Evolutionary conservation across 2,888 invertebrate genomes (phyloP), one percentile per base, ranked within the genome.

Genomic region (Lasioglossum calceatum): DNA sequence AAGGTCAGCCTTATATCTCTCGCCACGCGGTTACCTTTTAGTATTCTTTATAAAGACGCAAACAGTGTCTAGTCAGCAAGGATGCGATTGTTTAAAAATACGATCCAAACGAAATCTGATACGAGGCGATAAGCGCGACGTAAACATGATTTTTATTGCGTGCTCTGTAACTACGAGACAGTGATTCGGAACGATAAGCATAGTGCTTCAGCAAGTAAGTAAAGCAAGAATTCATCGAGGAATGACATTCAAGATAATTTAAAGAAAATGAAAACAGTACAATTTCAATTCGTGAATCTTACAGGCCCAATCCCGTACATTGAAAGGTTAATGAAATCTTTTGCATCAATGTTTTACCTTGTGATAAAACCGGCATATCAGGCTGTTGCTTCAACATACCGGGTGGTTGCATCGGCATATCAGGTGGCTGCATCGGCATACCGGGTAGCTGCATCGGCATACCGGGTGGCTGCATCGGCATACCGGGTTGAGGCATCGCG

Each of bases 281-380:
- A 58, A 58, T 58, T n/a, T 58, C 12, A 12, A n/a, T 58, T 12
- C n/a, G 58, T 58, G 58, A 12, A n/a, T 58, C 58, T 10, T 8
- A 8, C 23, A 4, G n/a, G 4, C 4, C 58, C 23, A 23, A 23
- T 23, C 8, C 23, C 23, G 54, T 23, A 27, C 27, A 27, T 0
- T 12, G 27, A 12, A 61, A 61, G 4, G 4, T 64, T 32, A 4
- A 7, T 64, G 0, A 32, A 27, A 32, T 32, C 12, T 32, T 32
- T 67, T 67, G 8, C 16, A 36, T 32, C 7, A 61, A 42, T 27
- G 75, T 47, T 54, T 72, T 79, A 88, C 89, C 84, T 88, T 71
- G 61, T 5, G 79, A 3, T 4, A 58, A 2, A n/a, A n/a, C 12
- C 23, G 54, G 54, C 54, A 54, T 54, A 54, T 19, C 23, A 23